Base-by-base conservation (phyloP, 2,113 vertebrate genomes). In the Cheirogaleus medius region DNA sequence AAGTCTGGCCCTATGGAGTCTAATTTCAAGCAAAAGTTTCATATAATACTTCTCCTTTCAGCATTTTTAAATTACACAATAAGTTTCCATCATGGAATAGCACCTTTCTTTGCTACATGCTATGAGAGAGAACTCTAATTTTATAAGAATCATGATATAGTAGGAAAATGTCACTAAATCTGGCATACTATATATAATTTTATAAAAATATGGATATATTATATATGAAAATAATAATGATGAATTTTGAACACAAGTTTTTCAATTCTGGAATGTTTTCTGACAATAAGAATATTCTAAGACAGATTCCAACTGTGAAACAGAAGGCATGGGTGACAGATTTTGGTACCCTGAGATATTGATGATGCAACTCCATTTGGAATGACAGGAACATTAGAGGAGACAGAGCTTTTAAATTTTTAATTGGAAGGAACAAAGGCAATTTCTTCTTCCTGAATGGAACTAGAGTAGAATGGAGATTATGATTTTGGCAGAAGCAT, bases 291-390 rank as follows among this genome's bases (percentile, higher is more conserved):
- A 82, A 83, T 94, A 91, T 37, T 93, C 71, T 91, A 93, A 83
- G 90, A 71, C 15, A 89, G 54, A 82, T 74, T 94, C 32, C 73
- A 83, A 94, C 86, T 91, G 73, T 52, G 95, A 93, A 94, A 82
- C 83, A 97, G 86, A 95, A 94, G 86, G 64, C 66, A 83, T 29
- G 83, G 66, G 60, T 96, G 86, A 94, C 92, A 95, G 85, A 97
- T 94, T 97, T 81, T 76, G 81, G 37, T 95, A 54, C 37, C 29
- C 64, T 54, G 49, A 94, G 76, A 92, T 90, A 95, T 6, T 95
- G 91, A 95, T 94, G 69, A 87, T 77, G 11, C 74, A 74, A 96
- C 69, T 87, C 63, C 64, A 84, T 87, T 81, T 76, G 58, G 81
- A 95, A 92, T 95, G 93, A 71, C 91, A 95, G 56, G 76, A 92